A percentile compares a stretch with the other conserved stretches of the same genome.
Conservation (phyloP, 2,888 invertebrate genomes). For the Catocala fraxini region DNA sequence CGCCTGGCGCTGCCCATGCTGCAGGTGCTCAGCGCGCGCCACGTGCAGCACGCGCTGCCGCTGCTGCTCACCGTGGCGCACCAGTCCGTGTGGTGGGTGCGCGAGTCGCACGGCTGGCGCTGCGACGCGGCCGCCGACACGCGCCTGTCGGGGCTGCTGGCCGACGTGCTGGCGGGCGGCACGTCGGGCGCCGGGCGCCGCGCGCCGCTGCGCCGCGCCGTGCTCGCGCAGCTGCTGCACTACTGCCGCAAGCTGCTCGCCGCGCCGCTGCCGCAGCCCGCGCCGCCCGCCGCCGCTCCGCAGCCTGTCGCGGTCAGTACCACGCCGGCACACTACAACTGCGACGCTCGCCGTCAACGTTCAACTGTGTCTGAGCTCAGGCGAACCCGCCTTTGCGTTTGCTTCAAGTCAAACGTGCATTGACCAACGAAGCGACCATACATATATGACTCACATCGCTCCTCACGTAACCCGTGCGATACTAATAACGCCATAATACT, state of each 20-base stretch:
- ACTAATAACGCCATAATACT: too few species aligned
- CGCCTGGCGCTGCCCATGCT: conserved; percentile 91
- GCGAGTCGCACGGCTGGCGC: conserved; percentile 84
- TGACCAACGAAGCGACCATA: too few species aligned
- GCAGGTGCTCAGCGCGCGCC: conserved; percentile 90
- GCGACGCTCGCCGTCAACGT: too few species aligned
- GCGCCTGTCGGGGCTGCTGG: conserved; percentile 89
- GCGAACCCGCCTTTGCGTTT: too few species aligned
- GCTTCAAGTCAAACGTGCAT: too few species aligned
- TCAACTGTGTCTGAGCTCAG: too few species aligned
- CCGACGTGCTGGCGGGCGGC: conserved; percentile 88
- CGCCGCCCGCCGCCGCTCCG: conserved; percentile 15
- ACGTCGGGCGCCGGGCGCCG: conserved; percentile 88
- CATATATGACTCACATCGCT: too few species aligned
- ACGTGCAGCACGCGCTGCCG: conserved; percentile 88
- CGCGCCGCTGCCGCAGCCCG: conserved; percentile 68
- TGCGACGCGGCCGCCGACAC: conserved; percentile 88
- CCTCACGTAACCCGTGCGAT: too few species aligned
- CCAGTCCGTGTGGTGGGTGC: conserved; percentile 68
- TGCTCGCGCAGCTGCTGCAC: conserved; percentile 91
- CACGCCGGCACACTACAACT: too few species aligned
- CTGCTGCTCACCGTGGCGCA: conserved; percentile 90
- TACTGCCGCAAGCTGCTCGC: conserved; percentile 88
- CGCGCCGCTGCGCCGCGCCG: conserved; percentile 89
- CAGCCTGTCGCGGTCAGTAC: conserved; percentile 1